Evolutionary conservation across 2,113 vertebrate species (phyloP), one percentile per base, ranked within the genome.

Genomic region (Aramus guarauna): DNA sequence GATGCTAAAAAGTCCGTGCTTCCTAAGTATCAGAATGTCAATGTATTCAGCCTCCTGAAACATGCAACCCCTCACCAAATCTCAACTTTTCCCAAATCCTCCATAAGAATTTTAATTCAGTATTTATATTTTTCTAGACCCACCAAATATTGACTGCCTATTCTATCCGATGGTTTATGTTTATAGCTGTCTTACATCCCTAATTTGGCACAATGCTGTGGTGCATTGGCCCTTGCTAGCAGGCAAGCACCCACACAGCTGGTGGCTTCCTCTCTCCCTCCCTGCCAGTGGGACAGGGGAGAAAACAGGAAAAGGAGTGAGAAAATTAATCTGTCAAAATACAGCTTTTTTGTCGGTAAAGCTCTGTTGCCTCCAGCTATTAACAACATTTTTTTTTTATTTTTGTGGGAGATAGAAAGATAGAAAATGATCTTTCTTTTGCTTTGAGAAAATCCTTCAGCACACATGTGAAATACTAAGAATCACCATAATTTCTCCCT

Each of bases 101-200:
- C 8, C 12, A 9, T 11, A 37, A 59, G 11, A 60, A 59, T 58
- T 94, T 80, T 74, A 71, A 85, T 41, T 55, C 39, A 32, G 13
- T n/a, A 48, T 18, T 47, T 75, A 2, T 0, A 11, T 74, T 81
- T 86, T 91, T 48, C 36, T 78, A 77, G 45, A 43, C 26, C 5
- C 13, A 63, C 8, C 21, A 75, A 91, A 41, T 43, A 39, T 4
- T 47, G 27, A 13, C 64, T 83, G 37, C 17, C 50, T 67, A 1
- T 55, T 93, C n/a, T 41, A 12, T 11, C 32, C 1, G 1, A 53
- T 0, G 0, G 10, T 19, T 47, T 53, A 4, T 48, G 37, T 58
- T 89, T 58, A 32, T 3, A 48, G 50, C 21, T 86, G 21, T 18
- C 41, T 64, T 67, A 55, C 29, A 63, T 30, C 17, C 60, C 37